Base-by-base conservation (phyloP, 1,140 invertebrate genomes). In the Sycobia sp. region DNA sequence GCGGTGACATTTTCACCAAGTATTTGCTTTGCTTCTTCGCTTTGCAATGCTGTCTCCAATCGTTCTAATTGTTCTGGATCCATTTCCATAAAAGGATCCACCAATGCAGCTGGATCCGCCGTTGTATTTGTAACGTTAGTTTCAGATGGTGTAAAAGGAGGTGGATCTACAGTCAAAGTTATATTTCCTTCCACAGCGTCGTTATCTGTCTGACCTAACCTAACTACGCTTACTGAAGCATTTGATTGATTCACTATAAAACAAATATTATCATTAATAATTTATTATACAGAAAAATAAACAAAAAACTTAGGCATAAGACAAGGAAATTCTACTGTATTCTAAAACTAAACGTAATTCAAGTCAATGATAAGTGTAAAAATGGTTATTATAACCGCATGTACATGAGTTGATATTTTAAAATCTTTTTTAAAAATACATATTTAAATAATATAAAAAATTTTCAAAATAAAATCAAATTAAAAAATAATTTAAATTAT, bases 21-120 rank as follows among this genome's bases (percentile, higher is more conserved):
- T 59, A 87, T 84, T 69, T 85, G 82, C 59, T 83, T 84, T 4
- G 85, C 86, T 66, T 86, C 81, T 74, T 87, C 85, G 22, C 84
- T 86, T 60, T 84, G 82, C 4, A 87, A 66, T 22, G 85, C 84
- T 49, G 84, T 84, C 70, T 86, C 85, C 32, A 87, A 70, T 62
- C 80, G 77, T 66, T 84, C 81, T 57, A 87, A 69, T 38, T 86
- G 84, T 65, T 87, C 85, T 43, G 84, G 83, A 73, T 86, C 84
- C 75, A 86, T 83, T 64, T 84, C 81, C 73, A 83, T 81, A 62
- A 86, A 85, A 53, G 84, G 84, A 69, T 86, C 82, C 5, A 76
- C 75, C 13, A 83, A 69, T 16, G 67, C 69, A 39, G 66, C 63
- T 4, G 72, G 38, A 60, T 78, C 78, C 56, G 59, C 23, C 20